Conservation (phyloP, 2,113 vertebrate genomes). For the Equus przewalskii region DNA sequence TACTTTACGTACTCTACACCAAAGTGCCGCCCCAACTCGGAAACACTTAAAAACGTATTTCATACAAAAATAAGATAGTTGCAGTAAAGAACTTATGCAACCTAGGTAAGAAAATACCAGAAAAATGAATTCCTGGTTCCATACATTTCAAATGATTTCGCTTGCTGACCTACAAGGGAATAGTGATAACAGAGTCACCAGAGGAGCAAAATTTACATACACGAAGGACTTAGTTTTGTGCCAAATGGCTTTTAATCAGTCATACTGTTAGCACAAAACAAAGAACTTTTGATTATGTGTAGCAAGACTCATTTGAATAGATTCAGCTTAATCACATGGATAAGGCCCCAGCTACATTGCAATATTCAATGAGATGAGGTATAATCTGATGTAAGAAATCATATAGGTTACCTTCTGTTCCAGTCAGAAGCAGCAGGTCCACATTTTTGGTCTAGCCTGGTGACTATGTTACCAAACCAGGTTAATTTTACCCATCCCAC, state of each 20-base stretch:
- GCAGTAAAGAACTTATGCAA: neutral
- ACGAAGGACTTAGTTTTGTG: neutral
- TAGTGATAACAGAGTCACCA: neutral
- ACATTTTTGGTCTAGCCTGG: neutral
- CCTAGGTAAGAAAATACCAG: neutral
- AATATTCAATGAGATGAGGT: neutral
- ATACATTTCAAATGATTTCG: neutral
- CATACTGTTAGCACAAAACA: neutral
- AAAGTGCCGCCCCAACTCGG: neutral
- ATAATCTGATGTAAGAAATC: neutral
- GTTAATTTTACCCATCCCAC: too few species aligned
- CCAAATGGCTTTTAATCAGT: neutral
- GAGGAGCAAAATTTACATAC: neutral
- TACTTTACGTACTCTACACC: neutral
- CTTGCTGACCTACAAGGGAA: neutral
- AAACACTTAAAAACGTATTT: neutral
- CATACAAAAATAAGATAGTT: constrained; percentile 22
- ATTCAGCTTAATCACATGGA: neutral
- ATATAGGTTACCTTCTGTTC: neutral
- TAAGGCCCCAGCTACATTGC: neutral
- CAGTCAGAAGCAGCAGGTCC: neutral
- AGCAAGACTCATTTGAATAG: neutral
- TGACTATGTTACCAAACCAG: neutral
- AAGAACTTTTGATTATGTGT: neutral
- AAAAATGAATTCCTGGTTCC: neutral